Base-by-base conservation (phyloP, 1,140 invertebrate genomes). In the Helicoverpa zea region DNA sequence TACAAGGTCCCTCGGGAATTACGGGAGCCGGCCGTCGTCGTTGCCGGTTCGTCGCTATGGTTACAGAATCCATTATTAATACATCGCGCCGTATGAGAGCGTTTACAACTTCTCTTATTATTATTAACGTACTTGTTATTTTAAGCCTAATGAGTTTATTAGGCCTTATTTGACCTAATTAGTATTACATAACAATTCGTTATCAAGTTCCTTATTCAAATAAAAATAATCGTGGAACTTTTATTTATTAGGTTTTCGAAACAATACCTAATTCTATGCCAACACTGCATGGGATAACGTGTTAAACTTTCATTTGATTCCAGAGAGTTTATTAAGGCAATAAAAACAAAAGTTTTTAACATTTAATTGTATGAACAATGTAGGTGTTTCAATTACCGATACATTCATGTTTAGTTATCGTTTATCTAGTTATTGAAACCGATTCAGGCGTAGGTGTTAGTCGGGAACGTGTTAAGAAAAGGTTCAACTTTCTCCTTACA, bases 1-100 rank as follows among this genome's bases (percentile, higher is more conserved):
- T 87, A 85, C 86, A 87, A 85, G 86, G 83, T 87, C 86, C 84
- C 80, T 80, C 13, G 72, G 52, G 49, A 70, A 70, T 13, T 58
- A 58, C 51, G 54, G 54, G 54, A 70, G 49, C 49, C 49, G 70
- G 30, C 14, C 43, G 63, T 29, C 11, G 63, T 29, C 11, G 18
- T 59, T 35, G 35, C 35, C 35, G 35, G 35, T 3, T 35, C 63
- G 43, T 66, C 16, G 63, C 63, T 66, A 66, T 16, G 43, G 43
- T 66, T 66, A 66, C 63, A 66, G 63, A 29, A 13, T 66, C 30
- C n/a, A 29, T 63, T 63, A 64, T 35, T 4, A 47, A 5, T 35
- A 35, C 35, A 35, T 35, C 35, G 35, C 35, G 35, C 35, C 35
- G 7, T 7, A 3, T 5, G 35, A 5, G 35, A 35, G 35, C 35